Evolutionary conservation across 2,797 vertebrate genomes (phyloP), one percentile per base, ranked within the genome.

Genomic region (Okamejei kenojei): DNA sequence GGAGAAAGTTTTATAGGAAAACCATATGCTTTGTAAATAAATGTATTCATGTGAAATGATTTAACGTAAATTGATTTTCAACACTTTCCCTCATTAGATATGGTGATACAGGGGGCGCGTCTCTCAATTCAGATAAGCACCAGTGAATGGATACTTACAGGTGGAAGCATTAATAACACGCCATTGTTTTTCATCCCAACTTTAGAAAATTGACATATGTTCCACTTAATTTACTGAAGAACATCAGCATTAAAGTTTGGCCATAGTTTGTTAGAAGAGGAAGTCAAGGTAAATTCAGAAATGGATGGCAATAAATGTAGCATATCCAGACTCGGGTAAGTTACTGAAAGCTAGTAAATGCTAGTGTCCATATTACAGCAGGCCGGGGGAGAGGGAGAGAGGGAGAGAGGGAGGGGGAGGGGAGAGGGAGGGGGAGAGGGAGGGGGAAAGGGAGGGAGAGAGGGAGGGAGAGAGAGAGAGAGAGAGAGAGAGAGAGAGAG

Each of bases 11-110:
- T 92, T 92, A 92, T 76, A 92, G 90, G 68, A 92, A 76, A 74
- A 92, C 90, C 90, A 92, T 92, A 92, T 92, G 90, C 68, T 76
- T 92, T 92, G 90, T 58, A 92, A 92, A 92, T 92, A 92, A 92
- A 92, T 92, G 90, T 92, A 92, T 92, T 92, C 90, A 92, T 92
- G 68, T 54, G 90, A 76, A 92, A 92, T 92, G 90, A 92, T 76
- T 92, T 19, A 54, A 76, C 26, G 73, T 58, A 71, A 92, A 92
- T 76, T 92, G 90, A 92, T 92, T 92, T 92, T 92, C 90, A 92
- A 92, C 90, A 26, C 90, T 76, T 73, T 58, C 38, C 38, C 38
- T 76, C 73, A 92, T 92, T 92, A 76, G 90, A 58, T 74, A 92
- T 54, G 90, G 90, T 45, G 65, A 76, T 74, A 58, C 23, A 13